Evolutionary conservation across 2,888 invertebrate species (phyloP).

Genomic region (Drosophila niveifrons): DNA sequence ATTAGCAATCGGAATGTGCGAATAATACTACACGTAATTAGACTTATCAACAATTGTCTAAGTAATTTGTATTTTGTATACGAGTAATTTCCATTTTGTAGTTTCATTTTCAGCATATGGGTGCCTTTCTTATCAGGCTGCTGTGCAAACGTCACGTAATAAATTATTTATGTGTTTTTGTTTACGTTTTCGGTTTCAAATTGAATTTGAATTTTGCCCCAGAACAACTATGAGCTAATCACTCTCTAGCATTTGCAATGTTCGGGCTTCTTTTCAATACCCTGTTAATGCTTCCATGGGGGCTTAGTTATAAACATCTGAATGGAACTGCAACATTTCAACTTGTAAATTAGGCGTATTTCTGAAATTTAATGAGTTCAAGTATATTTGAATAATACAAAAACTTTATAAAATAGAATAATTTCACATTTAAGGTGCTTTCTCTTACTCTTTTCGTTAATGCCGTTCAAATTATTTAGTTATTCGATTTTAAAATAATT

Average conservation of each 20-base stretch:
- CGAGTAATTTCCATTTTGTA: constrained; percentile 8
- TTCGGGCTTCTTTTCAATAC: neutral
- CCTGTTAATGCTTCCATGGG: neutral
- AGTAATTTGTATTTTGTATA: constrained; percentile 4
- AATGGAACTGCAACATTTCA: neutral
- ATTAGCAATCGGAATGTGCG: no score
- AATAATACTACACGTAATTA: no score
- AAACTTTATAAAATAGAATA: no score
- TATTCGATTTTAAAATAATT: no score
- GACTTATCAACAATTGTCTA: neutral
- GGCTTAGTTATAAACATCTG: neutral
- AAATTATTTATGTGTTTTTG: constrained; percentile 63
- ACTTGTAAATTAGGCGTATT: neutral
- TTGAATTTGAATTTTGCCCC: constrained; percentile 41
- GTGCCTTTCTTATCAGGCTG: constrained; percentile 57
- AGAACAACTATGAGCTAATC: constrained; percentile 63
- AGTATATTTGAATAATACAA: no score
- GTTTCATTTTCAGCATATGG: constrained; percentile 2
- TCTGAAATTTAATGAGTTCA: no score
- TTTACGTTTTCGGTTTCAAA: constrained; percentile 69
- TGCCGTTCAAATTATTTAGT: no score
- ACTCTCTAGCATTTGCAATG: constrained; percentile 24
- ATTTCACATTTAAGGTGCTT: no score
- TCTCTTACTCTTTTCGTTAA: no score
- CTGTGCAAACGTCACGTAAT: constrained; percentile 45